Evolutionary conservation across 2,113 vertebrate species (phyloP).

Genomic region (Aptenodytes forsteri): DNA sequence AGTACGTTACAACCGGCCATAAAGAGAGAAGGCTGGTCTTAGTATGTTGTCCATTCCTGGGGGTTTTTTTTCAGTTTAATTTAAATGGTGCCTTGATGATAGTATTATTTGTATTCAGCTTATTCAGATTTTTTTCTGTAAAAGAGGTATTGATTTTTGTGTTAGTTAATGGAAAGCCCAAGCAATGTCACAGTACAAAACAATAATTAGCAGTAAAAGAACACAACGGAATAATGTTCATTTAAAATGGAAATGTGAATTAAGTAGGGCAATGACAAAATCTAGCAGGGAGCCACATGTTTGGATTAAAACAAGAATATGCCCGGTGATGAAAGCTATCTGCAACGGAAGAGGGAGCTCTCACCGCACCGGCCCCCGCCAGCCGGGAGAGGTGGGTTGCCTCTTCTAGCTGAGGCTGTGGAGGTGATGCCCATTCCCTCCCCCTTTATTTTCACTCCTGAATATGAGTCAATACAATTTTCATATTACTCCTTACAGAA

Average conservation of each 20-base stretch:
- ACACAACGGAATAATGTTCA: background rate
- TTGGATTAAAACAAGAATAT: background rate
- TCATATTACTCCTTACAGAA: background rate
- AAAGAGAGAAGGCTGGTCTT: background rate
- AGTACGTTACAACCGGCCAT: background rate
- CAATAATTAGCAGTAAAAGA: background rate
- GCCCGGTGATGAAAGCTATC: background rate
- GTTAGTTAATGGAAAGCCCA: background rate
- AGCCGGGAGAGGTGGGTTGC: background rate
- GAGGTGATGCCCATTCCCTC: background rate
- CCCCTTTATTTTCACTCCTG: background rate
- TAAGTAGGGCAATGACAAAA: background rate
- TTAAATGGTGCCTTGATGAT: background rate
- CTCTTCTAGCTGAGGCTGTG: background rate
- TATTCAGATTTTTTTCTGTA: background rate
- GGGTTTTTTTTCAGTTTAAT: background rate
- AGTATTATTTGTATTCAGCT: background rate
- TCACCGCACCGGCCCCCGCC: background rate
- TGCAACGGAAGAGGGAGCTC: constrained; percentile 48
- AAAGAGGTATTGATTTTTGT: background rate
- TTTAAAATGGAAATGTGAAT: background rate
- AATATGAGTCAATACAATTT: background rate
- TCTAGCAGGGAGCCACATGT: background rate
- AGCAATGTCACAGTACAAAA: background rate
- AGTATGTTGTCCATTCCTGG: background rate